Conservation (phyloP, 2,113 vertebrate species). For the Spilogale gracilis region DNA sequence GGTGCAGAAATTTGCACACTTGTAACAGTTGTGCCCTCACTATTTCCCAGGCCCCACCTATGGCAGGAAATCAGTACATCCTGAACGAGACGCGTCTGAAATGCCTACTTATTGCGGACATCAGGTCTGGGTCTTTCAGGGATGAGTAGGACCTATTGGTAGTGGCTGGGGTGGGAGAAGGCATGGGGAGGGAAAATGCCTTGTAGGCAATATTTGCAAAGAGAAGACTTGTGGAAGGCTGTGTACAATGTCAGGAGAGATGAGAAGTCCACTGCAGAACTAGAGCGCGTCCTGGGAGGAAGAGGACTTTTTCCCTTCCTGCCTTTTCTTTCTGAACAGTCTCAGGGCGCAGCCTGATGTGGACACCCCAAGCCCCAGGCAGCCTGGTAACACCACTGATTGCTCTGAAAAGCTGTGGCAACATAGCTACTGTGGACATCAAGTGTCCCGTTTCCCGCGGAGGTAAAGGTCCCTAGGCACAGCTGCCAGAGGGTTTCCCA, state of each 20-base stretch:
- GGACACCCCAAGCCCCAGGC: not conserved
- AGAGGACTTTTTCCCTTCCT: not conserved
- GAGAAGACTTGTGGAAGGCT: not conserved
- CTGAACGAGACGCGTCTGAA: not conserved
- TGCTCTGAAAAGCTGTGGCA: not conserved
- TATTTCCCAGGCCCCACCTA: not conserved
- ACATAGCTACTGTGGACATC: not conserved
- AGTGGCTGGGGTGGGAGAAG: too few relatives aligned
- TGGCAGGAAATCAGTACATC: too few relatives aligned
- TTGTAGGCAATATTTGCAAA: not conserved
- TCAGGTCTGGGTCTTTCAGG: not conserved
- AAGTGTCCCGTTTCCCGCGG: not conserved
- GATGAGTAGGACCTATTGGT: not conserved
- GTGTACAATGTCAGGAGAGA: not conserved
- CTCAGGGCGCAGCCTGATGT: not conserved
- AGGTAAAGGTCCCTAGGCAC: not conserved
- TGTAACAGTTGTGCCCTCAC: accelerated
- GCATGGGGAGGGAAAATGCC: not conserved
- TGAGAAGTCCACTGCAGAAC: not conserved
- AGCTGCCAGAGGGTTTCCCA: not conserved
- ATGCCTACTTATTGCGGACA: not conserved
- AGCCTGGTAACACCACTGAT: not conserved
- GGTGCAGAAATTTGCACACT: not conserved
- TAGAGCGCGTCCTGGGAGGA: not conserved
- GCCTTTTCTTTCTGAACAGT: not conserved